Percentiles rank a stretch among this genome's conserved stretches.
Evolutionary conservation across 2,888 invertebrate species (phyloP).

Genomic region (Pachycephus smyrnensis): DNA sequence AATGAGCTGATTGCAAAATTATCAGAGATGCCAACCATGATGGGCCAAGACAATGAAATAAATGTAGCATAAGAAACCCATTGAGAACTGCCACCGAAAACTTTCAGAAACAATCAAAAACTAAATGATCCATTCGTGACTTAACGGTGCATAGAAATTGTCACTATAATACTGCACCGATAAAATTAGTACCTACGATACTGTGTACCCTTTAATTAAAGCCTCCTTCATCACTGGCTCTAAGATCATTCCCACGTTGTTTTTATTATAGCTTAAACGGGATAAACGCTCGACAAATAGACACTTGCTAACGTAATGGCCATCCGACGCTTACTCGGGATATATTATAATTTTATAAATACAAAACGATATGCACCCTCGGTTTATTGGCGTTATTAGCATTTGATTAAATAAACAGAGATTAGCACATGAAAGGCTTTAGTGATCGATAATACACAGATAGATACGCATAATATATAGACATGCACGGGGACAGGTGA

Average conservation of each 20-base stretch:
- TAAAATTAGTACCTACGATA: background rate
- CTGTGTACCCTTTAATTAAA: background rate
- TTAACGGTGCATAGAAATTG: background rate
- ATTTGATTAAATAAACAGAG: conserved; percentile 61
- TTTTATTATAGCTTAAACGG: background rate
- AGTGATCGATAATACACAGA: conserved; percentile 34
- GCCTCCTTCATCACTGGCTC: background rate
- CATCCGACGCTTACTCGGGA: background rate
- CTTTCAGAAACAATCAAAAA: background rate
- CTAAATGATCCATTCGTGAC: background rate
- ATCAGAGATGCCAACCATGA: background rate
- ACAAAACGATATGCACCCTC: background rate
- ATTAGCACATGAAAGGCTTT: conserved; percentile 62
- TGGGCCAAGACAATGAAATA: background rate
- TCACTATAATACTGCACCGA: background rate
- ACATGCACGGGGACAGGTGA: background rate
- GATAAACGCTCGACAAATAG: background rate
- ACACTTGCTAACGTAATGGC: conserved; percentile 1
- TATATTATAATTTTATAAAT: conserved; percentile 9
- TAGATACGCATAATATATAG: background rate
- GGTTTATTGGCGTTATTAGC: conserved; percentile 28
- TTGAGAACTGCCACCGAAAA: background rate
- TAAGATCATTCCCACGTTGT: background rate
- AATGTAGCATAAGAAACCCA: background rate
- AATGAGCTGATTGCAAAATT: conserved; percentile 8